Percentiles rank a stretch among this genome's conserved stretches.
These are phyloP conservation scores for Tetranychus piercei DNA, from an alignment of 2,888 invertebrate species.

Conservation along the genomic window DNA sequence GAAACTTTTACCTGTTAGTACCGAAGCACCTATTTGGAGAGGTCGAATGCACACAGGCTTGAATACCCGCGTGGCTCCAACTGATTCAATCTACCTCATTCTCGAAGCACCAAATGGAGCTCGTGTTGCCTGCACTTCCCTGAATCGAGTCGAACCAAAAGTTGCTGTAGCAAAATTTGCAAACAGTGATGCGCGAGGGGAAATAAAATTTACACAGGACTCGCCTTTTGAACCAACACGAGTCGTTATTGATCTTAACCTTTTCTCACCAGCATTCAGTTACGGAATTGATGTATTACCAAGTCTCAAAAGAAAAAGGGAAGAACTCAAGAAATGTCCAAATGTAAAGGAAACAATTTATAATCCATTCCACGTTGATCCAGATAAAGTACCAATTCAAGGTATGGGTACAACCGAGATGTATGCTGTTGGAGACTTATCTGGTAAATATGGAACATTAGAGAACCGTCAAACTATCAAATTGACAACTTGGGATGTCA, in stretches of 20 bases:
- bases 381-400: constrained; percentile 35
- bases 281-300: constrained; percentile 28
- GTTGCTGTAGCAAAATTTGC: constrained; percentile 25
- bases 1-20: constrained; percentile 19
- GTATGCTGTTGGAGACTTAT: constrained; percentile 70
- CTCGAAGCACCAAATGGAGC: constrained; percentile 42
- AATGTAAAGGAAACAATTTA: constrained; percentile 50
- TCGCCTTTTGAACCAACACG: constrained; percentile 27
- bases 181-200: constrained; percentile 23
- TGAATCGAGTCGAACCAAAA: constrained; percentile 23
- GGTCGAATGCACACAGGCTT: constrained; percentile 25
- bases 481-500: constrained; percentile 44
- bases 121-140: constrained; percentile 23
- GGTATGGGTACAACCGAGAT: constrained; percentile 63
- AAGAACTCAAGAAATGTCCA: constrained; percentile 38
- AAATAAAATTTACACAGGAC: constrained; percentile 26
- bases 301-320: constrained; percentile 24
- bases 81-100: constrained; percentile 47
- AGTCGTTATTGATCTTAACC: constrained; percentile 38
- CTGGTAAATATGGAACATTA: constrained; percentile 49
- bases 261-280: constrained; percentile 24
- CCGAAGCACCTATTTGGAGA: constrained; percentile 20
- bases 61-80: constrained; percentile 44
- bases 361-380: constrained; percentile 46
- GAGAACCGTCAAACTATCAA: constrained; percentile 18